Evolutionary conservation across 2,888 invertebrate genomes (phyloP).

Genomic region (Petrolisthes cinctipes): DNA sequence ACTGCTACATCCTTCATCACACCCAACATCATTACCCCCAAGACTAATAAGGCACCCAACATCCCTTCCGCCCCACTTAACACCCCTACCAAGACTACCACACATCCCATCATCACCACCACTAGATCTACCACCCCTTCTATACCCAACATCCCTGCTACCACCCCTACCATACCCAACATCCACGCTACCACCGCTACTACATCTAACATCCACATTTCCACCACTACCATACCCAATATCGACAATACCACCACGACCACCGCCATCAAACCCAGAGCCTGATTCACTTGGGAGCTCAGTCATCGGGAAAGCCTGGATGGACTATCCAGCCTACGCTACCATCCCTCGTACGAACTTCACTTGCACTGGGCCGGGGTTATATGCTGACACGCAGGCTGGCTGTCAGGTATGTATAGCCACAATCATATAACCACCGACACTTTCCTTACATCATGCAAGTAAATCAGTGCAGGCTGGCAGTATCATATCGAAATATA

Average conservation of each 20-base stretch:
- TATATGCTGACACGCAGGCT: slow-evolving; percentile 1
- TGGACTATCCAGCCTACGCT: neutral
- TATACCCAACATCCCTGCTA: neutral
- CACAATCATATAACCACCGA: too few species aligned
- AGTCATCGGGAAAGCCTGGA: too few species aligned
- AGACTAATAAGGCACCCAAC: neutral
- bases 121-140: neutral
- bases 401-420: slow-evolving; percentile 16
- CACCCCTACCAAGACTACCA: neutral
- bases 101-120: neutral
- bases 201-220: neutral
- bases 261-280: neutral
- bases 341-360: slow-evolving; percentile 8
- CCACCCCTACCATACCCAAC: neutral
- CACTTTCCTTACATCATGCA: too few species aligned
- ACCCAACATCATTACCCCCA: neutral
- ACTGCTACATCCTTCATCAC: neutral
- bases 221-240: neutral
- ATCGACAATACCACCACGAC: neutral
- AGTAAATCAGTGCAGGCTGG: too few species aligned
- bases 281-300: neutral
- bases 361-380: slow-evolving; percentile 16
- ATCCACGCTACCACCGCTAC: neutral
- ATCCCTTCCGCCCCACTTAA: neutral
- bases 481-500: too few species aligned